These are phyloP conservation scores for Chloropsis cyanopogon DNA, from an alignment of 2,113 vertebrate species.

Conservation along the genomic window DNA sequence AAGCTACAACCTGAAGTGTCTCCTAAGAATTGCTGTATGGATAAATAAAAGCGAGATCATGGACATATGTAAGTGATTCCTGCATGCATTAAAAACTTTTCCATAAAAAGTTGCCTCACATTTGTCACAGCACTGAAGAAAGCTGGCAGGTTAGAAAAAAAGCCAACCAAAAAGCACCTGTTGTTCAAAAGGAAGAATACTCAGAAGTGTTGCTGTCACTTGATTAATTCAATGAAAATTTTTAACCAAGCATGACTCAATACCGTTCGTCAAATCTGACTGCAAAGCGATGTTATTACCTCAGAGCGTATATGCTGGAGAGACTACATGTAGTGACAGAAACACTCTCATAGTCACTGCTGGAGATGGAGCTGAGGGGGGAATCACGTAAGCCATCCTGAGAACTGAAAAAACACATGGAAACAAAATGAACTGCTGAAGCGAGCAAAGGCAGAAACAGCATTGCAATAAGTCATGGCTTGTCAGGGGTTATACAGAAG, in stretches of 20 bases:
- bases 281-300: slow-evolving; percentile 75
- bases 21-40: background rate
- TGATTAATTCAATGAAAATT: background rate
- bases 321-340: slow-evolving; percentile 93
- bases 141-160: background rate
- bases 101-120: background rate
- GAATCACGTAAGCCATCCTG: slow-evolving; percentile 79
- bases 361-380: slow-evolving; percentile 86
- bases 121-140: background rate
- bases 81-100: background rate
- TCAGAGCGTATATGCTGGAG: slow-evolving; percentile 85
- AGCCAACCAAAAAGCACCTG: background rate
- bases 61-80: background rate
- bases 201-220: slow-evolving; percentile 64
- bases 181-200: slow-evolving; percentile 4
- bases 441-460: slow-evolving; percentile 37
- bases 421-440: slow-evolving; percentile 66
- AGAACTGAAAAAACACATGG: slow-evolving; percentile 78
- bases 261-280: slow-evolving; percentile 36
- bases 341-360: slow-evolving; percentile 91
- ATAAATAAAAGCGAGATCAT: background rate
- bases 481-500: background rate
- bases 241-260: slow-evolving; percentile 20
- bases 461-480: slow-evolving; percentile 5
- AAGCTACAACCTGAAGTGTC: background rate